Conservation (phyloP, 2,797 vertebrate species). For the Todus mexicanus region DNA sequence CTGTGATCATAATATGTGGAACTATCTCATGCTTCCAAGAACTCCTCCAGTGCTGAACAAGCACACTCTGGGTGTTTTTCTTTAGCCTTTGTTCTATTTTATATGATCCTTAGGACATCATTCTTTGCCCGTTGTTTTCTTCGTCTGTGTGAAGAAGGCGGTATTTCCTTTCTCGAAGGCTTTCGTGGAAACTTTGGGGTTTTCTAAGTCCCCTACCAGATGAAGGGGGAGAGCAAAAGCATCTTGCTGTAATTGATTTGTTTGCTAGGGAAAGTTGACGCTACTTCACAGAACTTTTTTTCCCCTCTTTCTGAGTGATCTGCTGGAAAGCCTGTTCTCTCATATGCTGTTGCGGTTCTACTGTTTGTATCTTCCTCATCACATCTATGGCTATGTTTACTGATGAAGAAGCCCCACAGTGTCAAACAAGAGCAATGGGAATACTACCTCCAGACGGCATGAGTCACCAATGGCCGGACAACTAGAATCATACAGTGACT, state of each 20-base stretch:
- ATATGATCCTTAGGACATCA: neutral
- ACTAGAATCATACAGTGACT: neutral
- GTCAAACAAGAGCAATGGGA: neutral
- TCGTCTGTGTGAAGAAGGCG: neutral
- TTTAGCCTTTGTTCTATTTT: neutral
- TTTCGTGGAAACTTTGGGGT: neutral
- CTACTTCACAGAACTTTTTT: neutral
- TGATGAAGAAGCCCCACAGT: neutral
- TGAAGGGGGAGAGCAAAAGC: neutral
- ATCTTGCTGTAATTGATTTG: neutral
- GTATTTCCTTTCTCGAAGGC: neutral
- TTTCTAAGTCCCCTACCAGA: neutral
- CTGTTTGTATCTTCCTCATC: neutral
- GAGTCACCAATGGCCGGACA: neutral
- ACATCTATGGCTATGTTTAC: neutral
- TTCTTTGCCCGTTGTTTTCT: neutral
- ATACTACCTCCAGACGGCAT: neutral
- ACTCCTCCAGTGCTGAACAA: slow-evolving; percentile 31
- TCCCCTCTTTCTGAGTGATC: neutral
- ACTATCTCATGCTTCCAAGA: slow-evolving; percentile 54
- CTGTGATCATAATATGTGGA: slow-evolving; percentile 35
- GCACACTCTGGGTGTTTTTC: neutral
- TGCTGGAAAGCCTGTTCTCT: neutral
- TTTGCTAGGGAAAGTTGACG: neutral
- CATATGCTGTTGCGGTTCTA: neutral